phyloP scores from a whole-genome alignment of 2,888 invertebrate species.

The Aricia artaxerxes region DNA sequence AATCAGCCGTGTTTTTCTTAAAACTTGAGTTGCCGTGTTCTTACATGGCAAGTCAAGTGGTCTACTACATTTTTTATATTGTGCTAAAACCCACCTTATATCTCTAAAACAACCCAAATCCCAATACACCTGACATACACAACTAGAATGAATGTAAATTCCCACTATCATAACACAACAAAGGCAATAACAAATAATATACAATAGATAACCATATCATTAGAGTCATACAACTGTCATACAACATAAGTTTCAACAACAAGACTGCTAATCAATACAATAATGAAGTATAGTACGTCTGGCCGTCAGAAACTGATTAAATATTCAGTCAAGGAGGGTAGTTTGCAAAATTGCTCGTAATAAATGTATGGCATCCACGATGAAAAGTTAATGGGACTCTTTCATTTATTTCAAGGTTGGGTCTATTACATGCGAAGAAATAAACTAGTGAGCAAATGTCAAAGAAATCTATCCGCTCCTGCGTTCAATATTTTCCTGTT shows the following conservation, averaged over 20 bases:
- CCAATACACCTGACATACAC: neutral
- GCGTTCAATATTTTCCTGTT: neutral
- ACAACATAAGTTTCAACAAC: slow-evolving; percentile 1
- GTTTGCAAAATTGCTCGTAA: slow-evolving; percentile 52
- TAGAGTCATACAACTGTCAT: neutral
- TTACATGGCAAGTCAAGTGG: too few species aligned
- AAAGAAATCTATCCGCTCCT: too few species aligned
- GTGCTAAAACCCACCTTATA: too few species aligned
- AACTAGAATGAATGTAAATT: neutral
- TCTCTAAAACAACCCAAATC: neutral
- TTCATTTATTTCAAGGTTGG: slow-evolving; percentile 17
- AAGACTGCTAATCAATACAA: neutral
- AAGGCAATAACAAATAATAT: neutral
- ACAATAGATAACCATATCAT: slow-evolving; percentile 13
- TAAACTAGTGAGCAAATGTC: neutral
- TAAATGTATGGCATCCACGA: slow-evolving; percentile 52
- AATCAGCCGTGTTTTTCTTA: too few species aligned
- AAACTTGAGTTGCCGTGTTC: too few species aligned
- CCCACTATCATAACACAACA: slow-evolving; percentile 1
- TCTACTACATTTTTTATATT: too few species aligned
- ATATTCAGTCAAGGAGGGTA: slow-evolving; percentile 7
- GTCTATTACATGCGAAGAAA: neutral
- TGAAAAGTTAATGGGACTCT: neutral
- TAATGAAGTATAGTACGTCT: neutral
- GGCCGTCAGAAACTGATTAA: neutral